Conservation (phyloP, 2,113 vertebrate genomes). For the Benitochromis conjunctus region DNA sequence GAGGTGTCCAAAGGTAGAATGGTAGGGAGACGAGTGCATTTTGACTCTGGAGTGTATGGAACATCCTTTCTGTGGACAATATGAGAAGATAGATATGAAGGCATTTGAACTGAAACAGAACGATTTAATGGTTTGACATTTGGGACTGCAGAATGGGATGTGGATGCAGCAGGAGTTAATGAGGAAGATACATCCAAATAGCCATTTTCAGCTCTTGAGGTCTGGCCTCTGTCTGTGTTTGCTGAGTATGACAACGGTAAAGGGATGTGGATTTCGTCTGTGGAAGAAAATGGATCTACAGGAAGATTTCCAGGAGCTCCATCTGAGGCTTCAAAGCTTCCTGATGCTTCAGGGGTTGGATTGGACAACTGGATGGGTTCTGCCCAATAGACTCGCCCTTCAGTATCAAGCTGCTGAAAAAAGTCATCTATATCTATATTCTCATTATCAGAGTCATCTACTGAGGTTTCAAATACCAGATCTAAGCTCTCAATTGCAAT, state of each 20-base stretch:
- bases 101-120: conserved; percentile 40
- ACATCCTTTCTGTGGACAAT: conserved; percentile 44
- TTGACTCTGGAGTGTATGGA: conserved; percentile 5
- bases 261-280: fast-evolving
- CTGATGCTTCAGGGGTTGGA: neutral
- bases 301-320: neutral
- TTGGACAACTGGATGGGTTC: conserved; percentile 39
- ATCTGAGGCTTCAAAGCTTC: neutral
- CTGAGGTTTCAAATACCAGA: conserved; percentile 43
- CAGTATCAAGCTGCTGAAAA: conserved; percentile 36
- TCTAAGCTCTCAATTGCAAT: conserved; percentile 7
- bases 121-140: neutral
- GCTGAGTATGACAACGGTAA: neutral
- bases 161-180: neutral
- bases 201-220: neutral
- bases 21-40: neutral
- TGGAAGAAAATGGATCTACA: neutral
- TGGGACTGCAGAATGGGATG: neutral
- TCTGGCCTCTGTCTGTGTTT: neutral
- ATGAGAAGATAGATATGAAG: conserved; percentile 35
- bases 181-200: neutral
- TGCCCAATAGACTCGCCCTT: conserved; percentile 52
- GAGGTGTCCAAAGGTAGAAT: conserved; percentile 38
- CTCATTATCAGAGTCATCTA: conserved; percentile 37
- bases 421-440: conserved; percentile 25